Percentiles rank a stretch among this genome's conserved stretches.
These are phyloP conservation scores for Dysdera silvatica DNA, from an alignment of 1,140 invertebrate genomes.

Conservation along the genomic window DNA sequence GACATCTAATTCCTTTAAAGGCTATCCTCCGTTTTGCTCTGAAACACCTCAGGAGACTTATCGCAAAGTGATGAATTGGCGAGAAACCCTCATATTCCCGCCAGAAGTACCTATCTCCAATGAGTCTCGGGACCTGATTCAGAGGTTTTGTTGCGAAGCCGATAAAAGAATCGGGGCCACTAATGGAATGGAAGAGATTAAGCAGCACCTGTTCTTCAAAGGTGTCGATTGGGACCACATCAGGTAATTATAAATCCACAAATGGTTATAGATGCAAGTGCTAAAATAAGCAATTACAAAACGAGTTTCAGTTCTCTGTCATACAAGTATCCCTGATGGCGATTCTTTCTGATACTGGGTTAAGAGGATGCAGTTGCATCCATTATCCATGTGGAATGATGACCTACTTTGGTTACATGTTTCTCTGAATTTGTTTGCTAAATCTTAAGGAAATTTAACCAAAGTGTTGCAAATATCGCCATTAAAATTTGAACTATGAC, in stretches of 20 bases:
- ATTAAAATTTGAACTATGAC: too few relatives aligned
- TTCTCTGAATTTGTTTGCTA: too few relatives aligned
- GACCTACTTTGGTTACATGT: too few relatives aligned
- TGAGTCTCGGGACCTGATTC: conserved; percentile 51
- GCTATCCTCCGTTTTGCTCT: conserved; percentile 98
- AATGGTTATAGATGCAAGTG: neutral
- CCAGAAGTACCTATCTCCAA: conserved; percentile 98
- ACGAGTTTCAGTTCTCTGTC: too few relatives aligned
- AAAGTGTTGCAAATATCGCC: too few relatives aligned
- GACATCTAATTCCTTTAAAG: conserved; percentile 49
- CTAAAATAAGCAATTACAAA: too few relatives aligned
- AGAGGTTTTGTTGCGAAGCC: conserved; percentile 83
- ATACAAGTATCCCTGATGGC: too few relatives aligned
- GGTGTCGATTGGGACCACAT: conserved; percentile 70
- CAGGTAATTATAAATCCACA: conserved; percentile 47
- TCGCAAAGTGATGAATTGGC: conserved; percentile 99
- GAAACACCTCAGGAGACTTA: conserved; percentile 99
- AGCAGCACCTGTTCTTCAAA: conserved; percentile 51
- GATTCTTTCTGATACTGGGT: too few relatives aligned
- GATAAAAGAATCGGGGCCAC: conserved; percentile 62
- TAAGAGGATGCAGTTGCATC: too few relatives aligned
- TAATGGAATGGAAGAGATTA: conserved; percentile 50
- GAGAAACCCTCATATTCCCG: conserved; percentile 94
- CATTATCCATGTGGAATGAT: too few relatives aligned
- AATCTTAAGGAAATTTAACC: too few relatives aligned